Percentiles rank a stretch among this genome's conserved stretches.
These are phyloP conservation scores for Notodonta dromedarius DNA, from an alignment of 2,888 invertebrate species.

Conservation along the genomic window DNA sequence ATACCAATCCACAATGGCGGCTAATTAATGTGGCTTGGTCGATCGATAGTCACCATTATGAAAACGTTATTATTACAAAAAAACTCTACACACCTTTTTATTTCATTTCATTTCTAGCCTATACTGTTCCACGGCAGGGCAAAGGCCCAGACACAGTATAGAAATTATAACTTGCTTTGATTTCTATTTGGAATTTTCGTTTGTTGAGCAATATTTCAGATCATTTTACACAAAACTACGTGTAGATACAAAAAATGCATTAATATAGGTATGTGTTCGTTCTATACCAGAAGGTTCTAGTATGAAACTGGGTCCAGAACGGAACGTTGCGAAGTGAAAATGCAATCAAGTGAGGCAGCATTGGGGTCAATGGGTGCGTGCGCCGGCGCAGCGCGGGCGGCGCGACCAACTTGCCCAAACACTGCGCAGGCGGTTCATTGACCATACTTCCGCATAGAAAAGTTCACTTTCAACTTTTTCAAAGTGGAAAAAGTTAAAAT, in stretches of 20 bases:
- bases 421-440: conserved; percentile 44
- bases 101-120: too few relatives aligned
- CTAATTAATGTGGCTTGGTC: conserved; percentile 40
- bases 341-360: conserved; percentile 57
- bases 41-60: conserved; percentile 28
- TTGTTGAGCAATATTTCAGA: conserved; percentile 17
- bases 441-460: conserved; percentile 44
- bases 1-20: conserved; percentile 37
- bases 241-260: conserved; percentile 14
- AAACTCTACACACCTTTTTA: conserved; percentile 7
- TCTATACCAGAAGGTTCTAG: conserved; percentile 25
- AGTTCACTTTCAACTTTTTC: conserved; percentile 21
- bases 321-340: conserved; percentile 62
- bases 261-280: conserved; percentile 25
- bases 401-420: conserved; percentile 32
- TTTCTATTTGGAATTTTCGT: conserved; percentile 12
- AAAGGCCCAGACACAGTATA: background rate
- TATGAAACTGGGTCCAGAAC: conserved; percentile 31
- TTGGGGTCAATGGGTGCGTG: conserved; percentile 67
- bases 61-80: conserved; percentile 7
- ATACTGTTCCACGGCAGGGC: too few relatives aligned
- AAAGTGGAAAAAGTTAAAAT: conserved; percentile 11
- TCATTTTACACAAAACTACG: conserved; percentile 16
- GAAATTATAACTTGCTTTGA: conserved; percentile 11
- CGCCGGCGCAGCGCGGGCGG: conserved; percentile 14